Evolutionary conservation across 2,888 invertebrate genomes (phyloP).

Genomic region (Alloplasta piceator): DNA sequence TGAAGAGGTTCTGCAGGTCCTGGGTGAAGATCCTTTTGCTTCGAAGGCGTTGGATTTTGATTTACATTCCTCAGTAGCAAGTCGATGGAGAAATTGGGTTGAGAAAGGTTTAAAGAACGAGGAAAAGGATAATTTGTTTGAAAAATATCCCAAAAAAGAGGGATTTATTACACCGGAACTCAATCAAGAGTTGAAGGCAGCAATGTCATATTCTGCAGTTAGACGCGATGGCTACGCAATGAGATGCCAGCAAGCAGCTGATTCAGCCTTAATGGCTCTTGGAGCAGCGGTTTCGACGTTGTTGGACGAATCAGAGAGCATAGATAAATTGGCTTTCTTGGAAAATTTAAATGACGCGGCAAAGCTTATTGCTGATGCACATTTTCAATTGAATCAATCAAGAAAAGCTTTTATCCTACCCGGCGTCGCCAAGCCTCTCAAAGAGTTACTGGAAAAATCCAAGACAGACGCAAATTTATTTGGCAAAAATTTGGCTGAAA

Average conservation of each 20-base stretch:
- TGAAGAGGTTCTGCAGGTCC: slow-evolving; percentile 34
- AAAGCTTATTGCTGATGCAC: slow-evolving; percentile 33
- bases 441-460: slow-evolving; percentile 34
- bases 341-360: slow-evolving; percentile 40
- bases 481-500: slow-evolving; percentile 46
- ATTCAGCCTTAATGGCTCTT: slow-evolving; percentile 40
- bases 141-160: slow-evolving; percentile 36
- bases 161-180: slow-evolving; percentile 45
- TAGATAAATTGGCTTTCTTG: slow-evolving; percentile 27
- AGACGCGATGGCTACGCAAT: slow-evolving; percentile 33
- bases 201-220: slow-evolving; percentile 34
- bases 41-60: slow-evolving; percentile 30
- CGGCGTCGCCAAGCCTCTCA: slow-evolving; percentile 35
- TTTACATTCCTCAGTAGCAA: slow-evolving; percentile 7
- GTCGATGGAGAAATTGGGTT: slow-evolving; percentile 46
- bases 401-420: slow-evolving; percentile 54
- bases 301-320: slow-evolving; percentile 26
- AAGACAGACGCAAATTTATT: slow-evolving; percentile 48
- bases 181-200: slow-evolving; percentile 22
- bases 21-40: slow-evolving; percentile 48
- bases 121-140: slow-evolving; percentile 28
- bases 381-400: slow-evolving; percentile 30
- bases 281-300: slow-evolving; percentile 36
- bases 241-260: slow-evolving; percentile 28
- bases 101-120: slow-evolving; percentile 41